phyloP scores from a whole-genome alignment of 2,113 vertebrate species.

The Centropus unirufus region DNA sequence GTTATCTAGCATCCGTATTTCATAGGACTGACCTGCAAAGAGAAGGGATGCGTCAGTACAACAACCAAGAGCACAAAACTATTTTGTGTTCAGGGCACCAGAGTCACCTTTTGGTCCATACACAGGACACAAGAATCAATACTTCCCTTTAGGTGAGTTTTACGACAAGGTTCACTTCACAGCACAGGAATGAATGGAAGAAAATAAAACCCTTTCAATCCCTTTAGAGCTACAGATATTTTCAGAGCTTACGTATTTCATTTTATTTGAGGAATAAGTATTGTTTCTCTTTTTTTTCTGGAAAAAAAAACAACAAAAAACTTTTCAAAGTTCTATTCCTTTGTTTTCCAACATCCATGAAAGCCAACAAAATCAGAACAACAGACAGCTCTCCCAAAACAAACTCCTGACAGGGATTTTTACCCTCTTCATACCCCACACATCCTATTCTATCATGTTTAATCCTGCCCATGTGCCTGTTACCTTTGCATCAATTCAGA shows the following conservation, averaged over 20 bases:
- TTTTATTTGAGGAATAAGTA: background rate
- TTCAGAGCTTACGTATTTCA: background rate
- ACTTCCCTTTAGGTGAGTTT: background rate
- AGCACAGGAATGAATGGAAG: background rate
- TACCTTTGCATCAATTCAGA: background rate
- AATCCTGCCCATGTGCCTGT: background rate
- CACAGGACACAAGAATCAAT: accelerated
- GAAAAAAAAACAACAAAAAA: background rate
- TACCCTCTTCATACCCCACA: background rate
- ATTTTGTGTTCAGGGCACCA: background rate
- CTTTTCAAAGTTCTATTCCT: background rate
- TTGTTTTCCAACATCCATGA: background rate
- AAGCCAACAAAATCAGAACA: background rate
- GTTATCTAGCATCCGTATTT: constrained; percentile 94
- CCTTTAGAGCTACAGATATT: background rate
- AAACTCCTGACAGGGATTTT: background rate
- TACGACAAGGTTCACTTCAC: background rate
- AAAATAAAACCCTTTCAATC: background rate
- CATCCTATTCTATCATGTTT: background rate
- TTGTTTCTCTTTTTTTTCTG: background rate
- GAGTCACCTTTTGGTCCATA: background rate
- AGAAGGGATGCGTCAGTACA: background rate
- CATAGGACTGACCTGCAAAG: constrained; percentile 91
- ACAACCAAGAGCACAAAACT: background rate
- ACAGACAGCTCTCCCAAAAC: background rate